Base-by-base conservation (phyloP, 2,888 invertebrate genomes). In the Nomada fucata region DNA sequence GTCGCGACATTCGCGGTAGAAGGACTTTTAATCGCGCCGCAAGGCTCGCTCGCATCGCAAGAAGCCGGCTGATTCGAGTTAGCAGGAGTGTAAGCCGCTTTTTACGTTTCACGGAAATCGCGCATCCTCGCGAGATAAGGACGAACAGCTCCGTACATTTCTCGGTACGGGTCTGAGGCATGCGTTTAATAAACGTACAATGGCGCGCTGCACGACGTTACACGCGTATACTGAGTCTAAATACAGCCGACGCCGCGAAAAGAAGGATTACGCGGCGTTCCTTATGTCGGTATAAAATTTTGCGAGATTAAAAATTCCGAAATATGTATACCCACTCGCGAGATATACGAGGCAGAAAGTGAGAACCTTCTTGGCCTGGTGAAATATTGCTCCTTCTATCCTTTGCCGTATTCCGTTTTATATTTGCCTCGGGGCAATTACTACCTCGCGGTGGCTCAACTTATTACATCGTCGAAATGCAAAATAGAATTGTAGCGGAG, bases 301-400 rank as follows among this genome's bases (percentile, higher is more conserved):
- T 82, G 86, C 91, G 89, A 91, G 91, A 91, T 91, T 92, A 92
- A 91, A 91, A 92, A 91, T 91, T 90, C 87, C 89, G 88, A 90
- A 90, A 91, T 91, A 26, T 26, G 26, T 26, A 89, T 81, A 84
- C 80, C 68, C 44, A 73, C 74, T 67, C 61, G 79, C 68, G 80
- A 80, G 79, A 87, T 87, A 84, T 84, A 79, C 74, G 76, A 53
- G 53, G 63, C 52, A 47, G 53, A 79, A 64, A 74, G 50, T 11
- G 50, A 36, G 47, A 67, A 72, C 23, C 67, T 68, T 72, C 53
- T 65, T 53, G 26, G 55, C 59, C 59, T 36, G 50, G 26, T 15
- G 65, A 63, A 47, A 52, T 67, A 79, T 69, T 52, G 55, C 64
- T 78, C 53, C 57, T n/a, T 68, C 47, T 29, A 15, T 64, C 44